Evolutionary conservation across 1,140 invertebrate species (phyloP).

Genomic region (Pogonomyrmex barbatus): DNA sequence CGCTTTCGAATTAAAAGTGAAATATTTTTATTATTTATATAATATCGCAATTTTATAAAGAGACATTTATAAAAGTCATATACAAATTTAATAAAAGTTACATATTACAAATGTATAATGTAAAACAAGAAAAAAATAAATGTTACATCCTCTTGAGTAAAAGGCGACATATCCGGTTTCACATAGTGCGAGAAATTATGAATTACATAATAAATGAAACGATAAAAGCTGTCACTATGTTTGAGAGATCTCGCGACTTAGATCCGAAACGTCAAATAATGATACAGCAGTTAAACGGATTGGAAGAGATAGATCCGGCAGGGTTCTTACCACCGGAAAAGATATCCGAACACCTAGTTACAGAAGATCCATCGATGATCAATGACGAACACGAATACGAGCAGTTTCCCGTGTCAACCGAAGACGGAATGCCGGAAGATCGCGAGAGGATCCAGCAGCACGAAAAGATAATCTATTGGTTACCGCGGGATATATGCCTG

Average conservation of each 20-base stretch:
- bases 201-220: conserved; percentile 1
- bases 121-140: background rate
- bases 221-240: background rate
- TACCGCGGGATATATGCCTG: conserved; percentile 63
- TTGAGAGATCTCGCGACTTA: background rate
- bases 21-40: background rate
- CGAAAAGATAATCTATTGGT: conserved; percentile 66
- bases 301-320: conserved; percentile 1
- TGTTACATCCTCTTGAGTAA: background rate
- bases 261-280: background rate
- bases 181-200: conserved; percentile 17
- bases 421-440: background rate
- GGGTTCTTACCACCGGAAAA: background rate
- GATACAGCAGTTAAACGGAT: conserved; percentile 1
- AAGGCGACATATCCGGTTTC: background rate
- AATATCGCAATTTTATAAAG: background rate
- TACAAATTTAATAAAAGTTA: background rate
- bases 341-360: background rate
- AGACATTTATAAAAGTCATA: background rate
- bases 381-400: background rate
- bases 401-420: background rate
- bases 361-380: background rate
- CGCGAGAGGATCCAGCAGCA: background rate
- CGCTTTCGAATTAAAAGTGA: background rate
- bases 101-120: background rate